Percentiles rank a stretch among this genome's conserved stretches.
Evolutionary conservation across 2,797 vertebrate genomes (phyloP).

Genomic region (Chrosomus eos): DNA sequence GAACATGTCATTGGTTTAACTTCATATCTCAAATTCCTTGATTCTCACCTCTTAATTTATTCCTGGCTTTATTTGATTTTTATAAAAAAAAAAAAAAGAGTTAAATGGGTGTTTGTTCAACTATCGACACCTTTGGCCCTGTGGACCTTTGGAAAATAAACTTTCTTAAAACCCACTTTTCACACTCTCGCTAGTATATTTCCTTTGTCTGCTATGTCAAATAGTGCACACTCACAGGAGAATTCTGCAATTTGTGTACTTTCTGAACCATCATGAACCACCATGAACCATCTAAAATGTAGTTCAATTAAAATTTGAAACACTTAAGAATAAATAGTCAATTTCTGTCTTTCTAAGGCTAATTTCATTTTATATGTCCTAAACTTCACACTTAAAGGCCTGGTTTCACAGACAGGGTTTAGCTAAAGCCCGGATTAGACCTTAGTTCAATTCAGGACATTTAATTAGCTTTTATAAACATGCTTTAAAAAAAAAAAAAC

Average conservation of each 20-base stretch:
- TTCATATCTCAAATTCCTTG: neutral
- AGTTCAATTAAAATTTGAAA: neutral
- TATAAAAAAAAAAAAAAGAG: neutral
- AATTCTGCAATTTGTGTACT: neutral
- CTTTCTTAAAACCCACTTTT: neutral
- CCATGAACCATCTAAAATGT: neutral
- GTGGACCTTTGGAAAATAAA: neutral
- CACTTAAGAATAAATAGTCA: neutral
- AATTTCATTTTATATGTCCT: neutral
- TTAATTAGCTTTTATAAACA: neutral
- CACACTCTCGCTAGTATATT: conserved; percentile 14
- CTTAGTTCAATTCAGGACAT: neutral
- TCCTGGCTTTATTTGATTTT: neutral
- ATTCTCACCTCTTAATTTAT: conserved; percentile 22
- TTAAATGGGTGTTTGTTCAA: neutral
- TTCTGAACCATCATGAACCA: neutral
- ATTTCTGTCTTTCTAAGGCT: neutral
- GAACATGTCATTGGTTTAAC: conserved; percentile 63
- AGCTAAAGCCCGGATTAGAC: neutral
- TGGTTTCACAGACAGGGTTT: neutral
- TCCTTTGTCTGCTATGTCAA: neutral
- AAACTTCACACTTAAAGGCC: neutral
- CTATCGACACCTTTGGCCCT: conserved; percentile 6
- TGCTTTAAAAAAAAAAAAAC: neutral
- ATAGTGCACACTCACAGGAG: neutral